A percentile compares a stretch with the other conserved stretches of the same genome.
These are phyloP conservation scores for Poeciliopsis turrubarensis DNA, from an alignment of 2,113 vertebrate species.

Conservation along the genomic window DNA sequence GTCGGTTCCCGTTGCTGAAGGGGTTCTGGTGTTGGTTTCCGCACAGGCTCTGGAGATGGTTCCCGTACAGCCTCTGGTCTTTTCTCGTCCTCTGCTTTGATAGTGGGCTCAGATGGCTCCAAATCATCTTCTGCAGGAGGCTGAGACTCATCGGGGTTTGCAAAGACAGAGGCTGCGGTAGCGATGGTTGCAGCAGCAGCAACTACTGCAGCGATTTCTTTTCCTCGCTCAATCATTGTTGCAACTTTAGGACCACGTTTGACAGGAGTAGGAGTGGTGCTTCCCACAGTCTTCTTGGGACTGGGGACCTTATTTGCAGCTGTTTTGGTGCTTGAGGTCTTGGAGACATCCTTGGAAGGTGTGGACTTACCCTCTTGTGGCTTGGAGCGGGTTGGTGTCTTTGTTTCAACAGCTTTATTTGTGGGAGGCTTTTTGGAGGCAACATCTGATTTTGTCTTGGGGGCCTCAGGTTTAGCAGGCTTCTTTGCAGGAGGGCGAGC, in stretches of 20 bases:
- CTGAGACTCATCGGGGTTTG: constrained; percentile 29
- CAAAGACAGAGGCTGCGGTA: constrained; percentile 41
- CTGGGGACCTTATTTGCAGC: constrained; percentile 67
- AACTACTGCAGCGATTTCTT: constrained; percentile 42
- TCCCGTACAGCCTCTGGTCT: constrained; percentile 9
- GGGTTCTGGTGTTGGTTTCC: constrained; percentile 1
- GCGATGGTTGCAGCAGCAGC: constrained; percentile 47
- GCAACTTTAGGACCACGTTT: constrained; percentile 74
- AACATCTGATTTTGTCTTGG: constrained; percentile 70
- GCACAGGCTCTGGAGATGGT: neutral
- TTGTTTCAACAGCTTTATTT: constrained; percentile 66
- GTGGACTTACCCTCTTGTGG: constrained; percentile 68
- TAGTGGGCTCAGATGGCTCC: constrained; percentile 7
- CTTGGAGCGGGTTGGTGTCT: constrained; percentile 70
- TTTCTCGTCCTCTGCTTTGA: constrained; percentile 27
- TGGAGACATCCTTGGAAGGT: constrained; percentile 60
- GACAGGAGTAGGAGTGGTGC: constrained; percentile 78
- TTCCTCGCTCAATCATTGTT: constrained; percentile 28
- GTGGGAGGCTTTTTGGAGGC: constrained; percentile 66
- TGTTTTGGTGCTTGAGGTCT: constrained; percentile 59
- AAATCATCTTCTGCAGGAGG: constrained; percentile 6
- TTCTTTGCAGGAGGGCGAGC: constrained; percentile 67
- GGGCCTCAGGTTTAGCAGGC: constrained; percentile 71
- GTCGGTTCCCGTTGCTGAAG: neutral
- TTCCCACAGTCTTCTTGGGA: constrained; percentile 80